These are phyloP conservation scores for Polietes domitor DNA, from an alignment of 2,888 invertebrate genomes.

Conservation along the genomic window DNA sequence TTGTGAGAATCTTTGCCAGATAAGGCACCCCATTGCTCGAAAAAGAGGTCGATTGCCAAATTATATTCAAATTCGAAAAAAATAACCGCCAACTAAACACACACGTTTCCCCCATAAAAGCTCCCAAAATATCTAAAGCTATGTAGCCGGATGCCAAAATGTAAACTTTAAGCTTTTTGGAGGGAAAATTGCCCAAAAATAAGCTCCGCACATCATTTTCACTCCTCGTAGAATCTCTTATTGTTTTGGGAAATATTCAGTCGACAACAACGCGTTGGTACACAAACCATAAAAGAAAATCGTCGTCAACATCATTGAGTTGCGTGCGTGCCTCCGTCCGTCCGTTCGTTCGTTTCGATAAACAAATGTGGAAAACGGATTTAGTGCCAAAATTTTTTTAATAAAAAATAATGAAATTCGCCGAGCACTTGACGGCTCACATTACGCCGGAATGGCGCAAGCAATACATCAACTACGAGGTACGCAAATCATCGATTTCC, in stretches of 20 bases:
- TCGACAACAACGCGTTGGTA: slow-evolving; percentile 46
- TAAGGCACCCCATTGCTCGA: no score
- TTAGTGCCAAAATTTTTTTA: slow-evolving; percentile 31
- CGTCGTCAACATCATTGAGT: background rate
- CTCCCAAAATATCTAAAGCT: slow-evolving; percentile 19
- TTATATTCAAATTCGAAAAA: no score
- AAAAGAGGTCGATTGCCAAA: no score
- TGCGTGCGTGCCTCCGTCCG: background rate
- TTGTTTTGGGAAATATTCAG: slow-evolving; percentile 63
- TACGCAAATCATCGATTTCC: slow-evolving; percentile 71
- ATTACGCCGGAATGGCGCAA: slow-evolving; percentile 97
- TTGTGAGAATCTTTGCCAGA: no score
- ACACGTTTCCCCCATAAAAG: background rate
- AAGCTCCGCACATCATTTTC: slow-evolving; percentile 45
- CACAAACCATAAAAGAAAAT: slow-evolving; percentile 27
- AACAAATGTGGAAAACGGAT: slow-evolving; percentile 48
- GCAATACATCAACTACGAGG: slow-evolving; percentile 90
- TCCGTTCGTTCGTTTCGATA: slow-evolving; percentile 10
- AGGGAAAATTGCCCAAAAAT: background rate
- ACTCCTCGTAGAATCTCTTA: slow-evolving; percentile 47
- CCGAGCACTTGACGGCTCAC: slow-evolving; percentile 92
- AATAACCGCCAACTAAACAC: no score
- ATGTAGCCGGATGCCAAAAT: background rate
- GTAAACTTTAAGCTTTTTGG: slow-evolving; percentile 32
- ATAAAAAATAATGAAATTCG: slow-evolving; percentile 89